Base-by-base conservation (phyloP, 2,797 vertebrate species). In the Momotus momota region DNA sequence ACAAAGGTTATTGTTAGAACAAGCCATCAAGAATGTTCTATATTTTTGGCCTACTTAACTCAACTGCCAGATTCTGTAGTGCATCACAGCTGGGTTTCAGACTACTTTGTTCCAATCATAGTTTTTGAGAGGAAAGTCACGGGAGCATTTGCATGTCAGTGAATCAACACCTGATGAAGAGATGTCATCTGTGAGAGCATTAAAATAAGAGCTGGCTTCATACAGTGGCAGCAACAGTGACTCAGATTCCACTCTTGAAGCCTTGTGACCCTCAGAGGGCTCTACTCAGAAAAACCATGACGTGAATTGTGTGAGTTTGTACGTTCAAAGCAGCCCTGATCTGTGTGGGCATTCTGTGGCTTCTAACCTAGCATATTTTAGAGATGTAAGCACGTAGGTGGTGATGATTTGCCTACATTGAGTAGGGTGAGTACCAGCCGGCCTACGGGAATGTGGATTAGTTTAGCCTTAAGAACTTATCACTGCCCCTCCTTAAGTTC, bases 401-500 rank as follows among this genome's bases (percentile, higher is more conserved):
- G 1, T n/a, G 72, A 78, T 60, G 77, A 9, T 85, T 91, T 93
- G 69, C 33, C 45, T 38, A 79, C 62, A 52, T n/a, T 62, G 33
- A 61, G 51, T 31, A 67, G 46, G 33, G 21, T 9, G 33, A 41
- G 45, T 67, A 45, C 49, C 62, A 86, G 1, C 33, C 92, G 60
- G 54, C 90, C 67, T 82, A 23, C 27, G 20, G 65, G 51, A 65
- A 67, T 66, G 23, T 52, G 83, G 64, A 82, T 82, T 89, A 83
- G 67, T 87, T 88, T 82, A 93, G 90, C 83, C 88, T 94, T 95
- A 96, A 90, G 46, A 82, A 93, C 22, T 90, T 89, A 85, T 31
- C 88, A 88, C 94, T 97, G 81, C 86, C 88, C 64, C 71, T 96
- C 88, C 90, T 93, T 95, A 96, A 82, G 60, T 93, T 90, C 61